Conservation (phyloP, 2,888 invertebrate genomes). For the Aphrophora alni region DNA sequence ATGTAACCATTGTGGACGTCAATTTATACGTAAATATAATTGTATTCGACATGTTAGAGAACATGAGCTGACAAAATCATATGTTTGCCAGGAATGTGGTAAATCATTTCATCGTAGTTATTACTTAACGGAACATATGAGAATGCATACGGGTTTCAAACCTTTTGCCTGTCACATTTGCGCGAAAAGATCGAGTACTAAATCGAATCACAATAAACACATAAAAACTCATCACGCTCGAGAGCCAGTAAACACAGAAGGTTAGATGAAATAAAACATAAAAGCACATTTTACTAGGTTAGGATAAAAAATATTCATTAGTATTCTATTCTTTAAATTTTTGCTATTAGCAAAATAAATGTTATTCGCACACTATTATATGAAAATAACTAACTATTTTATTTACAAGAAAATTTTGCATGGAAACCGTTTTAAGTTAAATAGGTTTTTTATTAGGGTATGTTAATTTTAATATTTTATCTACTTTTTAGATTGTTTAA, state of each 20-base stretch:
- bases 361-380: too few species aligned
- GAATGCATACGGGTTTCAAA: conserved; percentile 81
- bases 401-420: too few species aligned
- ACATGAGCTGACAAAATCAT: conserved; percentile 77
- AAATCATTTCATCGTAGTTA: conserved; percentile 88
- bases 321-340: too few species aligned
- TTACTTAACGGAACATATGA: conserved; percentile 85
- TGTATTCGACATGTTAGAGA: conserved; percentile 85
- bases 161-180: conserved; percentile 88
- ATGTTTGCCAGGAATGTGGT: conserved; percentile 77
- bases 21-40: conserved; percentile 88
- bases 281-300: background rate
- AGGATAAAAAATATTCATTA: too few species aligned
- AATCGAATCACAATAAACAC: conserved; percentile 91
- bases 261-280: conserved; percentile 57
- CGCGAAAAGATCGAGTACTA: conserved; percentile 87
- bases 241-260: conserved; percentile 85
- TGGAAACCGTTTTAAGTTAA: too few species aligned
- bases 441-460: too few species aligned
- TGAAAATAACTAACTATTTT: too few species aligned
- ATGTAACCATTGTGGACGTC: conserved; percentile 88
- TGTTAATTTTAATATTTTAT: too few species aligned
- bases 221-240: conserved; percentile 88
- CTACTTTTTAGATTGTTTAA: too few species aligned
- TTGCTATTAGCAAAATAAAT: too few species aligned